A percentile compares a stretch with the other conserved stretches of the same genome.
These are phyloP conservation scores for Drosophila navojoa DNA, from an alignment of 1,140 invertebrate species.

Conservation along the genomic window DNA sequence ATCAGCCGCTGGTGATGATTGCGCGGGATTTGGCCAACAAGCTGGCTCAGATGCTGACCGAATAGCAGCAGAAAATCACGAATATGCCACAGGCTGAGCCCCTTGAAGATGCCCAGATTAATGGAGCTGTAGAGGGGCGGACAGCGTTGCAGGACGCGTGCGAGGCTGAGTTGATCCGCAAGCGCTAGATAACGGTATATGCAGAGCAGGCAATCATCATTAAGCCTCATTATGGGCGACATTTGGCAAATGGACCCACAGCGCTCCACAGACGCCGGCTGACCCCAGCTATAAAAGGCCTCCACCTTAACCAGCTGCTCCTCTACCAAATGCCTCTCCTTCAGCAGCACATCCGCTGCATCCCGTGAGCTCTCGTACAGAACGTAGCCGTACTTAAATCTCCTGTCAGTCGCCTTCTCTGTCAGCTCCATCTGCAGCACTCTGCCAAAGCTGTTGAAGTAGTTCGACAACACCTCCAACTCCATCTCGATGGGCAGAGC, in stretches of 20 bases:
- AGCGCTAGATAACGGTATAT: conserved; percentile 5
- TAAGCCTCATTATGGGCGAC: not conserved
- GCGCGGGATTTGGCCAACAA: not conserved
- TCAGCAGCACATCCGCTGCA: conserved; percentile 9
- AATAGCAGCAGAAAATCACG: conserved; percentile 12
- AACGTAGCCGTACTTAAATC: not conserved
- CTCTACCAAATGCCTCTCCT: not conserved
- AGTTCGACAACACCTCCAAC: not conserved
- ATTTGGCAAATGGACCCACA: not conserved
- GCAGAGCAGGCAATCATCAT: conserved; percentile 6
- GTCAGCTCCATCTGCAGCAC: not conserved
- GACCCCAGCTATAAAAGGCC: conserved; percentile 17
- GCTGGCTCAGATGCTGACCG: not conserved
- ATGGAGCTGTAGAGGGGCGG: not conserved
- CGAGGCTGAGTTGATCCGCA: conserved; percentile 9
- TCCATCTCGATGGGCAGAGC: not conserved
- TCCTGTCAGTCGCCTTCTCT: not conserved
- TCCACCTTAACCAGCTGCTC: not conserved
- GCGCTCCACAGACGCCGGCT: not conserved
- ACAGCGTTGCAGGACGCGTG: not conserved
- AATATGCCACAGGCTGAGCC: not conserved
- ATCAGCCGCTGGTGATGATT: not conserved
- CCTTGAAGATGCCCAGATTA: not conserved
- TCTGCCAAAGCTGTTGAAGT: conserved; percentile 2
- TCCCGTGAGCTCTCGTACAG: not conserved